phyloP scores from a whole-genome alignment of 2,888 invertebrate species.

The Cecidostiba fungosa region DNA sequence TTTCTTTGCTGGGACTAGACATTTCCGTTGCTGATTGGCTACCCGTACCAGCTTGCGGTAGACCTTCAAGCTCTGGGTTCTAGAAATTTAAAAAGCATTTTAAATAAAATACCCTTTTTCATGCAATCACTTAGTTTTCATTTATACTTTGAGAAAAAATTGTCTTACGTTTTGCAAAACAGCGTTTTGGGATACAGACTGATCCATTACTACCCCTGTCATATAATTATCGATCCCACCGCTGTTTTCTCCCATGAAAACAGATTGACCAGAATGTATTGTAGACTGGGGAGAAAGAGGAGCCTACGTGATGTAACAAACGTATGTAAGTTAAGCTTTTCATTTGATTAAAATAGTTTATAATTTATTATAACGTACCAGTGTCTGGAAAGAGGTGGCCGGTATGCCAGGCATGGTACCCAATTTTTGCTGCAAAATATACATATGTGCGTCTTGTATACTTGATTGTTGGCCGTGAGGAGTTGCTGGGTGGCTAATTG shows the following conservation, averaged over 20 bases:
- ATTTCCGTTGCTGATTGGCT: constrained; percentile 72
- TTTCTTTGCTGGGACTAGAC: constrained; percentile 77
- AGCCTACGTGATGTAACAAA: constrained; percentile 70
- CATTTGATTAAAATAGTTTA: not conserved
- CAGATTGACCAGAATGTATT: constrained; percentile 69
- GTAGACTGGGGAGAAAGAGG: constrained; percentile 80
- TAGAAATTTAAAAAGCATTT: constrained; percentile 19
- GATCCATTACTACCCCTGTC: constrained; percentile 33
- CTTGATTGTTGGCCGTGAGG: constrained; percentile 83
- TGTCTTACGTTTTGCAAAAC: constrained; percentile 50
- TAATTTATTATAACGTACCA: constrained; percentile 64
- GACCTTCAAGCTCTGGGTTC: constrained; percentile 71
- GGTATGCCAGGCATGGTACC: constrained; percentile 80
- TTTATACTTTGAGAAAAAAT: no score
- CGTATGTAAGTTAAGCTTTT: not conserved
- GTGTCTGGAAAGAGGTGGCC: constrained; percentile 66
- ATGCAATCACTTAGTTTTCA: not conserved
- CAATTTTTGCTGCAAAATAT: constrained; percentile 87
- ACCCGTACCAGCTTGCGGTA: constrained; percentile 66
- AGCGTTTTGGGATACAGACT: constrained; percentile 35
- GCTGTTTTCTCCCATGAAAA: constrained; percentile 40
- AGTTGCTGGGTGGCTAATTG: constrained; percentile 84
- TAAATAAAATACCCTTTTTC: not conserved
- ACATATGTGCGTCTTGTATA: constrained; percentile 85
- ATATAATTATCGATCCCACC: constrained; percentile 61